phyloP scores from a whole-genome alignment of 2,797 vertebrate genomes.

The Channallabes apus region DNA sequence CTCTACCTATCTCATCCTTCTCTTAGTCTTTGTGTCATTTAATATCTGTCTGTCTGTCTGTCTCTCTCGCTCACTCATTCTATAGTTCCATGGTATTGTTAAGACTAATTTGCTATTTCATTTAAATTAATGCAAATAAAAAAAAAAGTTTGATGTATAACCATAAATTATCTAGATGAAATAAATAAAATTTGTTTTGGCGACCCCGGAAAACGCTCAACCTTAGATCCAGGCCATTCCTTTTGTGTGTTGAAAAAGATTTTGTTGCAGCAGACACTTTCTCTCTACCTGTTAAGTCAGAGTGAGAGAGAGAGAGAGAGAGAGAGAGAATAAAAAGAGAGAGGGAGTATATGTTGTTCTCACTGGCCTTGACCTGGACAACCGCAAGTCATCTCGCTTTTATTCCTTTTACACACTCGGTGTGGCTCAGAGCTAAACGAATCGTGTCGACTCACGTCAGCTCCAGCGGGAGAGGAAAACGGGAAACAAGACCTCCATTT shows the following conservation, averaged over 20 bases:
- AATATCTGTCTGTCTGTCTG: background rate
- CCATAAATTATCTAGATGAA: too few relatives aligned
- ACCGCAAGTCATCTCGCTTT: conserved; percentile 38
- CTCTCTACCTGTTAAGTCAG: conserved; percentile 10
- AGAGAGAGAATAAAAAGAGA: conserved; percentile 5
- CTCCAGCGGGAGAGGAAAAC: conserved; percentile 48
- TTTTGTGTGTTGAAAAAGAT: background rate
- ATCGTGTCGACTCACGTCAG: conserved; percentile 51
- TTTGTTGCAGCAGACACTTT: background rate
- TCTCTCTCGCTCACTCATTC: background rate
- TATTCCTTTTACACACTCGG: conserved; percentile 43
- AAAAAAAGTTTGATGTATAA: background rate
- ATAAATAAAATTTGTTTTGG: too few relatives aligned
- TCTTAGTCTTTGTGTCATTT: background rate
- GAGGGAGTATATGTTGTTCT: conserved; percentile 35
- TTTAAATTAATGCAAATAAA: background rate
- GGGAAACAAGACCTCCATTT: conserved; percentile 55
- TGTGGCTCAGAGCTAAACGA: conserved; percentile 45
- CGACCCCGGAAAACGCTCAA: too few relatives aligned
- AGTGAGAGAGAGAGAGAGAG: background rate
- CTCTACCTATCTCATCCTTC: background rate
- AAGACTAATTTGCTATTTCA: background rate
- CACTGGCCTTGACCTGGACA: conserved; percentile 44
- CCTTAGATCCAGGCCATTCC: background rate
- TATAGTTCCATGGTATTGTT: background rate